Base-by-base conservation (phyloP, 1,140 invertebrate species). In the Drosophila sucinea region DNA sequence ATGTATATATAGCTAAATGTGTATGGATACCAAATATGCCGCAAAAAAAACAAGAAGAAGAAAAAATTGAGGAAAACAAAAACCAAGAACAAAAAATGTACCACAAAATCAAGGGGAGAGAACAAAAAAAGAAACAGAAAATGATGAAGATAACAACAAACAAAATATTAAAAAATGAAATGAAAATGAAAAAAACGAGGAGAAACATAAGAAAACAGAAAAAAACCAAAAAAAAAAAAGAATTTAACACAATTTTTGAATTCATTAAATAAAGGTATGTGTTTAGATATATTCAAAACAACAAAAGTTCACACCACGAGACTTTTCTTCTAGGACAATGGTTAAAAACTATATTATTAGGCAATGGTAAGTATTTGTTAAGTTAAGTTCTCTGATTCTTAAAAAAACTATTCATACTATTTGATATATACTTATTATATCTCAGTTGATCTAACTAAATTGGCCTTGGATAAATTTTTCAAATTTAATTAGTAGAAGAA, bases 201-300 rank as follows among this genome's bases (percentile, higher is more conserved):
- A 66, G 56, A 56, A 54, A 67, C 30, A 51, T 47, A 55, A 77
- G 30, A 63, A 66, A 33, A 30, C 54, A 74, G 71, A 57, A 65
- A 63, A 69, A 70, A 51, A 68, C 77, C 51, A 74, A 77, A 77
- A 56, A 69, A 72, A 79, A 86, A 79, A 78, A 75, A 89, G 84
- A 87, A 89, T 87, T 87, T 80, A 87, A 89, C 84, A 90, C 84
- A 89, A 89, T 89, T 89, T 89, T 89, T 89, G 84, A 89, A 89
- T 89, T 89, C 85, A 89, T 89, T 89, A 89, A 87, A 89, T 90
- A 89, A 89, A 89, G 85, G 85, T 89, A 89, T 89, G 84, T 89
- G 84, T 89, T 89, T 89, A 89, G 84, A 89, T 89, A 89, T 89
- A 89, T 89, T 87, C 76, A 87, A 78, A 87, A 87, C 73, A 80